Evolutionary conservation across 2,888 invertebrate genomes (phyloP), one percentile per base, ranked within the genome.

Genomic region (Agriopis marginaria): DNA sequence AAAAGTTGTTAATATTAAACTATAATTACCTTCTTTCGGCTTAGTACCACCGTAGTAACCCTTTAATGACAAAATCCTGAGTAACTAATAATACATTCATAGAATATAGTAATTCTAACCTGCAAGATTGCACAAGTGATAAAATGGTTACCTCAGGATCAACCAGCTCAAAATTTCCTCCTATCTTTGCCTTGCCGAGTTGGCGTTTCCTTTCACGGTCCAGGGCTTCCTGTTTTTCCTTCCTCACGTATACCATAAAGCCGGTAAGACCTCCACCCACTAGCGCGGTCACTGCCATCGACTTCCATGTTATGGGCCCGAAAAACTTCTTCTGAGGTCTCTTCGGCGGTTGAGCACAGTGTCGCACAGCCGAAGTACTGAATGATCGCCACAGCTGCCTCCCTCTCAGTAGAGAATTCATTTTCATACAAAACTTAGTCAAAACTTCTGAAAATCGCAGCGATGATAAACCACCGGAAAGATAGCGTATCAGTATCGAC

Each of bases 161-260:
- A 0, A 97, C 89, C 42, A 99, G 90, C 81, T 98, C 98, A 95
- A 99, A 99, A 45, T 95, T 92, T 7, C 99, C 99, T 47, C 99
- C 99, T 74, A 99, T 98, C 59, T 97, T 95, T 3, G 98, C 97
- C 91, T 99, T 99, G 0, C 99, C 99, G 8, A 99, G 90, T 79
- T 97, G 96, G 67, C 97, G 94, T 80, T 97, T 97, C 49, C 98
- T 95, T 81, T 98, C 98, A 54, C 95, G 96, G 63, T 97, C 95
- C 9, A 96, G 77, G 7, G 95, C 95, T 73, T 95, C 94, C 84
- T 98, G 97, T 87, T 99, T 99, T 86, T 98, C 96, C 65, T 95
- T 95, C 86, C 97, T 97, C 1, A 98, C 93, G 84, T 98, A 97
- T 73, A 96, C 90, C 96, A 98, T 96, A 81, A 96, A 97, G 0